Evolutionary conservation across 2,113 vertebrate species (phyloP).

Genomic region (Thoracochromis brauschi): DNA sequence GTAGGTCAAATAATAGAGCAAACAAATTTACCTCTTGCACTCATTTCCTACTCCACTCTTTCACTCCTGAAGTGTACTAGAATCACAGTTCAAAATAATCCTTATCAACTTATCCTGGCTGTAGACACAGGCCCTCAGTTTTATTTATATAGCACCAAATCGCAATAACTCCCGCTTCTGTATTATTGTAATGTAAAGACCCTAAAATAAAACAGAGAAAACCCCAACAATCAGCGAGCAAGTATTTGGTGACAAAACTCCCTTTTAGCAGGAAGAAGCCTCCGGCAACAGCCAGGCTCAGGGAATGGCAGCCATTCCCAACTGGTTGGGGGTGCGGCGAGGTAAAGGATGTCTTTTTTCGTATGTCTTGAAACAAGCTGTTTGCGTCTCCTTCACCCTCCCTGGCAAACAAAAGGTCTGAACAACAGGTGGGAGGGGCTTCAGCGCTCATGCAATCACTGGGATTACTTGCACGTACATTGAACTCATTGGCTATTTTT

Average conservation of each 20-base stretch:
- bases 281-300: not conserved
- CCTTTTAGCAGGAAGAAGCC: not conserved
- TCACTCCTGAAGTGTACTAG: not conserved
- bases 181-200: not conserved
- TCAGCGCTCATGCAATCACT: not conserved
- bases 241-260: not conserved
- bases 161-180: not conserved
- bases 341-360: not conserved
- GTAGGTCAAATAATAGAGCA: not conserved
- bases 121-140: not conserved
- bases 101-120: not conserved
- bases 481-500: not conserved
- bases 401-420: not conserved
- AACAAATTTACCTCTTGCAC: not conserved
- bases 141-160: not conserved
- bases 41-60: not conserved
- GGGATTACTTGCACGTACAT: not conserved
- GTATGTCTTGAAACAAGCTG: not conserved
- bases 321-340: rapidly evolving
- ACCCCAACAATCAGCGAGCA: not conserved
- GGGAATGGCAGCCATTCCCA: not conserved
- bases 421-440: not conserved
- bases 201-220: not conserved
- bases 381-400: not conserved
- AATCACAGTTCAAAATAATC: not conserved